Conservation (phyloP, 2,113 vertebrate genomes). For the Hippolais icterina region DNA sequence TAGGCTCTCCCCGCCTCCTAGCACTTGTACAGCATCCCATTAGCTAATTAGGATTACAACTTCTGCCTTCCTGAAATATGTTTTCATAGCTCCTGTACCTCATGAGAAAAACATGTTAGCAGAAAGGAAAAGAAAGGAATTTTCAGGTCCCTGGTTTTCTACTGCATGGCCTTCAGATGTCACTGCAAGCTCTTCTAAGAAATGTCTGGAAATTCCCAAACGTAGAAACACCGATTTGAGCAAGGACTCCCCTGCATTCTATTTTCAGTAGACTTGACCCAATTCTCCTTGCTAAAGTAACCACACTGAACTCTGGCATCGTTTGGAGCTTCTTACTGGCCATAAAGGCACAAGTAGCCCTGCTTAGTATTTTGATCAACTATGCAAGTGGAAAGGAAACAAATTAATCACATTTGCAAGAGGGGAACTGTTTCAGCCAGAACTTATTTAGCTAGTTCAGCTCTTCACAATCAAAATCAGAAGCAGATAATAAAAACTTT, state of each 20-base stretch:
- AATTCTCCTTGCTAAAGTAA: neutral
- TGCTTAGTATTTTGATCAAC: neutral
- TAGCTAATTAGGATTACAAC: neutral
- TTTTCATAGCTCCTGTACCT: neutral
- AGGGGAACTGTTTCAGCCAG: neutral
- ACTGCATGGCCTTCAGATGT: slow-evolving; percentile 49
- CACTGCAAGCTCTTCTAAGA: slow-evolving; percentile 43
- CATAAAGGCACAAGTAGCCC: neutral
- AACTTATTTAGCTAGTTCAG: neutral
- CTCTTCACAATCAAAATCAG: neutral
- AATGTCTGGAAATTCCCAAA: neutral
- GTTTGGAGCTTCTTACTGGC: neutral
- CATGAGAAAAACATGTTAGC: neutral
- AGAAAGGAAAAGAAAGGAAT: neutral
- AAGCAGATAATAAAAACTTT: neutral
- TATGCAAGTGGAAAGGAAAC: neutral
- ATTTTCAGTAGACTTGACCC: neutral
- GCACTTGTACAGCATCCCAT: neutral
- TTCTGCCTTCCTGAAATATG: neutral
- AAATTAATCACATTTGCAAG: neutral
- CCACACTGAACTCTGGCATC: neutral
- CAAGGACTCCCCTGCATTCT: neutral
- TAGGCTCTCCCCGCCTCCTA: neutral
- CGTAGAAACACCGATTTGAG: neutral
- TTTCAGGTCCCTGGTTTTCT: slow-evolving; percentile 20